Evolutionary conservation across 2,888 invertebrate genomes (phyloP).

Genomic region (Adelognathus sp.): DNA sequence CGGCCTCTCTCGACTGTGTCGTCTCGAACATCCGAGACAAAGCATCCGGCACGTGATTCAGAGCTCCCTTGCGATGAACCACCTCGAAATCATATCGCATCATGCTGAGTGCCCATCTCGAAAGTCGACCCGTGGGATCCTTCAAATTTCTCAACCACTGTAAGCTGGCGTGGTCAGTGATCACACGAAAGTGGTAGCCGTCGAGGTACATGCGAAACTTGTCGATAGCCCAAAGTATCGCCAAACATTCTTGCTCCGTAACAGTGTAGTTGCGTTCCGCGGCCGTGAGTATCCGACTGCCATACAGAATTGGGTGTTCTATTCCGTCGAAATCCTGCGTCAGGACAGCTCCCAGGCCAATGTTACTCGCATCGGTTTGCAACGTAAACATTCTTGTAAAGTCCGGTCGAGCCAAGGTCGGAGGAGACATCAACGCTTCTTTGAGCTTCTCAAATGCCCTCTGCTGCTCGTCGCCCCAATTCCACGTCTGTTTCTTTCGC

Average conservation of each 20-base stretch:
- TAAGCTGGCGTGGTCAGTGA: too few species aligned
- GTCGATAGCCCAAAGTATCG: conserved; percentile 22
- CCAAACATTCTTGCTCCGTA: too few species aligned
- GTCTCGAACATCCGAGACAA: conserved; percentile 19
- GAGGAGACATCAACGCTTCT: neutral
- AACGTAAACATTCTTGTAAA: too few species aligned
- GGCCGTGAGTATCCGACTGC: conserved; percentile 31
- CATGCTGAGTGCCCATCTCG: conserved; percentile 19
- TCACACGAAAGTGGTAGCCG: conserved; percentile 13
- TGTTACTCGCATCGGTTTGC: too few species aligned
- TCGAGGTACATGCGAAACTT: conserved; percentile 25
- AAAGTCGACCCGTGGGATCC: conserved; percentile 20
- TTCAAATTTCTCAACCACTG: conserved; percentile 14
- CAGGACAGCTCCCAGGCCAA: too few species aligned
- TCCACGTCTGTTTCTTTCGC: conserved; percentile 34
- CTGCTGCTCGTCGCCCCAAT: conserved; percentile 3
- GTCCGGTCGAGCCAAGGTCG: too few species aligned
- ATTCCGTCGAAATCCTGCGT: too few species aligned
- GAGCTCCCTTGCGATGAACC: conserved; percentile 40
- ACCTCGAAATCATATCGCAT: conserved; percentile 16
- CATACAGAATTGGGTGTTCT: conserved; percentile 50
- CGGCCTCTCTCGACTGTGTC: neutral
- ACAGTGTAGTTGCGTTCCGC: conserved; percentile 47
- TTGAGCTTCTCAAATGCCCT: neutral
- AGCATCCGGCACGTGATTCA: conserved; percentile 57